Evolutionary conservation across 2,113 vertebrate species (phyloP).

Genomic region (Brachypodius melanocephalos): DNA sequence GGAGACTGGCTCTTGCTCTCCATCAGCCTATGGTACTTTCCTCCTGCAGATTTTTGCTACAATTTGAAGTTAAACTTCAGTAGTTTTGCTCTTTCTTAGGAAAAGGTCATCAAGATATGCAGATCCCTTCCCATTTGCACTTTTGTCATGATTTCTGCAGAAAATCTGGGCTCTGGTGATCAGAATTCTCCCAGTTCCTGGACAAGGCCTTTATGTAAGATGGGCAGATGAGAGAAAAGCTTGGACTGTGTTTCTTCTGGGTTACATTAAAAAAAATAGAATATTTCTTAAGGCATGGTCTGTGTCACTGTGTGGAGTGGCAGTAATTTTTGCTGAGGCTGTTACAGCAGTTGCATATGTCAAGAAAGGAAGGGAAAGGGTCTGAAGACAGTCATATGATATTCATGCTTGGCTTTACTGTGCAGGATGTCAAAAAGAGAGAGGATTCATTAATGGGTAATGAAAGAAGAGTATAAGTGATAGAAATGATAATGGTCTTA

Average conservation of each 20-base stretch:
- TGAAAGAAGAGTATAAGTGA: background rate
- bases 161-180: background rate
- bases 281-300: background rate
- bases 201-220: background rate
- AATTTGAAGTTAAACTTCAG: background rate
- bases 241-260: background rate
- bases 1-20: background rate
- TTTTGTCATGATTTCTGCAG: background rate
- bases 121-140: background rate
- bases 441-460: background rate
- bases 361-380: background rate
- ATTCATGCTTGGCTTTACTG: background rate
- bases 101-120: background rate
- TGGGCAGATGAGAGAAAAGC: background rate
- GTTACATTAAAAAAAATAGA: background rate
- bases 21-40: rapidly evolving
- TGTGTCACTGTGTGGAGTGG: background rate
- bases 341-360: background rate
- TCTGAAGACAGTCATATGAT: background rate
- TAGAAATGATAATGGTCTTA: background rate
- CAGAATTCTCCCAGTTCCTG: background rate
- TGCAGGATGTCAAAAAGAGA: background rate
- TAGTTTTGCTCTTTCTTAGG: background rate
- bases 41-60: background rate
- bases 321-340: background rate